Evolutionary conservation across 2,113 vertebrate species (phyloP).

Genomic region (Centropristis striata): DNA sequence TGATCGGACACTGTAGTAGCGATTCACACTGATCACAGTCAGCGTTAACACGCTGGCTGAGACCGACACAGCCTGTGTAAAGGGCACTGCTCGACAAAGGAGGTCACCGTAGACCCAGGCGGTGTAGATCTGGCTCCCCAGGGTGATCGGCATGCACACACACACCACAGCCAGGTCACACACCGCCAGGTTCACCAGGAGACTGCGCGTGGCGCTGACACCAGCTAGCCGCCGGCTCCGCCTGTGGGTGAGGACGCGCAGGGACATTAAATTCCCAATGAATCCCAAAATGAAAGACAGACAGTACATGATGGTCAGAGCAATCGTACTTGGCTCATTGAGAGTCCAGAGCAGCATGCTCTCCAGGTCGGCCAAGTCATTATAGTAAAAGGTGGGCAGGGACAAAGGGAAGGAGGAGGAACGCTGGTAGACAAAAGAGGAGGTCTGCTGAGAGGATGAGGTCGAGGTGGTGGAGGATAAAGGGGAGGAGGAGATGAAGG

Average conservation of each 20-base stretch:
- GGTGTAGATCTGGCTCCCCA: slow-evolving; percentile 92
- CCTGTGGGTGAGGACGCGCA: slow-evolving; percentile 89
- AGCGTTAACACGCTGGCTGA: slow-evolving; percentile 92
- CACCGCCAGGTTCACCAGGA: slow-evolving; percentile 92
- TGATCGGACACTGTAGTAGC: slow-evolving; percentile 92
- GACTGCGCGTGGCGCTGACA: slow-evolving; percentile 89
- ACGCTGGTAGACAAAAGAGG: slow-evolving; percentile 1
- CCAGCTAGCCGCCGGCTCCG: slow-evolving; percentile 83
- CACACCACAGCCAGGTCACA: slow-evolving; percentile 95
- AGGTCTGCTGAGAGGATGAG: slow-evolving; percentile 22
- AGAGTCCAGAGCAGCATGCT: slow-evolving; percentile 89
- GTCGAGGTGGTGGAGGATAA: slow-evolving; percentile 36
- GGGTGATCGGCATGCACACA: slow-evolving; percentile 93
- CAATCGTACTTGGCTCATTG: slow-evolving; percentile 90
- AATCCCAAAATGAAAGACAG: slow-evolving; percentile 92
- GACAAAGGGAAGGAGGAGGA: slow-evolving; percentile 30
- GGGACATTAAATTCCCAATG: slow-evolving; percentile 90
- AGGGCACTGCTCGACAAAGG: slow-evolving; percentile 91
- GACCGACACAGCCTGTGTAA: slow-evolving; percentile 92
- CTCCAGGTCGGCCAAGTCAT: slow-evolving; percentile 85
- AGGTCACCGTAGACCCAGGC: slow-evolving; percentile 94
- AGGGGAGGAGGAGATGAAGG: slow-evolving; percentile 40
- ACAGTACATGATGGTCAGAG: slow-evolving; percentile 89
- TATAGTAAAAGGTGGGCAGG: slow-evolving; percentile 73
- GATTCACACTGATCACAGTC: slow-evolving; percentile 92